These are phyloP conservation scores for Lepus timidus DNA, from an alignment of 2,113 vertebrate genomes.

Conservation along the genomic window DNA sequence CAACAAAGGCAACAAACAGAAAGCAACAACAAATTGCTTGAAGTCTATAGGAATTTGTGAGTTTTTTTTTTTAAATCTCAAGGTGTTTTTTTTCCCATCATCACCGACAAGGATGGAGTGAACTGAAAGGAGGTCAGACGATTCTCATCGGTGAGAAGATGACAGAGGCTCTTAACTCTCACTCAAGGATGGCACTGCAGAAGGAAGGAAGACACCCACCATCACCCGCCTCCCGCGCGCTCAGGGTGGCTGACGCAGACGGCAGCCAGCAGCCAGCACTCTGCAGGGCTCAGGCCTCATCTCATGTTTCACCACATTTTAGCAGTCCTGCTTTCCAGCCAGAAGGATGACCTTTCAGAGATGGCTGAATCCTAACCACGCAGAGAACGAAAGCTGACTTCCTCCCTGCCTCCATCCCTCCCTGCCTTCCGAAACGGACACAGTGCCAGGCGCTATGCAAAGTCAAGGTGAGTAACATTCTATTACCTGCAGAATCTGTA, in stretches of 20 bases:
- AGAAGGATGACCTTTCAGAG: constrained; percentile 39
- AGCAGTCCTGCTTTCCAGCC: constrained; percentile 16
- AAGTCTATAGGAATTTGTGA: constrained; percentile 34
- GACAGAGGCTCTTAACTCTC: constrained; percentile 58
- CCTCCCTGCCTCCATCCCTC: no score
- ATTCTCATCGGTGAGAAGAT: constrained; percentile 72
- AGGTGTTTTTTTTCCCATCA: constrained; percentile 41
- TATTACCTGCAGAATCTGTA: background rate
- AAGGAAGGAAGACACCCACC: constrained; percentile 58
- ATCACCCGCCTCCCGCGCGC: constrained; percentile 17
- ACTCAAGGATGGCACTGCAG: constrained; percentile 72
- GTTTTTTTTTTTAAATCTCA: constrained; percentile 44
- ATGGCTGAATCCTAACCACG: background rate
- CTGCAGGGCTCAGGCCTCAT: constrained; percentile 10
- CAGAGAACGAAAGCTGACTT: background rate
- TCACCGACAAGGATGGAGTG: constrained; percentile 62
- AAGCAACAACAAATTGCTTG: background rate
- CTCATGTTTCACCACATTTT: constrained; percentile 49
- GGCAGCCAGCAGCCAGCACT: background rate
- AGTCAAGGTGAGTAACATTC: background rate
- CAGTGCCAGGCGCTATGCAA: background rate
- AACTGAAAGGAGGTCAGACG: constrained; percentile 40
- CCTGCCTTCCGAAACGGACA: background rate
- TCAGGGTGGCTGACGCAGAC: background rate
- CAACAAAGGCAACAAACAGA: background rate